These are phyloP conservation scores for Antheraea yamamai DNA, from an alignment of 2,888 invertebrate species.

Conservation along the genomic window DNA sequence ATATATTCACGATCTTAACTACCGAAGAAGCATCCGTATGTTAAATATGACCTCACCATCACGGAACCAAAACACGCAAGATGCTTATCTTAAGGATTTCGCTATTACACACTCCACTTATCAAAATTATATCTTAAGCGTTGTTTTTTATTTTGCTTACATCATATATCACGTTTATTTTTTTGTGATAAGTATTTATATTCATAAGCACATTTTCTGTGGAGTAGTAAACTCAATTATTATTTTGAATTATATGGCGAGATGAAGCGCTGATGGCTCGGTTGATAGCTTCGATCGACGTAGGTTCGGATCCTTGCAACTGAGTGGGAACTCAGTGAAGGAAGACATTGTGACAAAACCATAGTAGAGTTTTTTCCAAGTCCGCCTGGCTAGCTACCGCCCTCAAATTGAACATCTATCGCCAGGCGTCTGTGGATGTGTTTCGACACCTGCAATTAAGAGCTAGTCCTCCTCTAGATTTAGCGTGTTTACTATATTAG, in stretches of 20 bases:
- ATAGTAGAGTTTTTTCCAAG: no score
- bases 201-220: background rate
- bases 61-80: slow-evolving; percentile 56
- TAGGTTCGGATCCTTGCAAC: no score
- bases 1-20: slow-evolving; percentile 13
- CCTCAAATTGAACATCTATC: no score
- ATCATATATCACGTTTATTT: background rate
- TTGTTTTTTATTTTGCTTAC: slow-evolving; percentile 16
- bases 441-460: no score
- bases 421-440: no score
- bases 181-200: background rate
- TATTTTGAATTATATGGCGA: background rate
- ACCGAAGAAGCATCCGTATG: slow-evolving; percentile 57
- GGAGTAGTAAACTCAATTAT: background rate
- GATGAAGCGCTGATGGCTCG: no score
- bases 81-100: slow-evolving; percentile 57
- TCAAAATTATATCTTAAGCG: slow-evolving; percentile 41
- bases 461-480: no score
- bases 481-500: no score
- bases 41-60: slow-evolving; percentile 52
- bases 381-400: no score
- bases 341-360: no score
- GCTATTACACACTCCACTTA: slow-evolving; percentile 42
- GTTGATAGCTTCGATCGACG: no score
- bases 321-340: no score